These are phyloP conservation scores for Ormyrus labotus DNA, from an alignment of 2,888 invertebrate genomes.

Conservation along the genomic window DNA sequence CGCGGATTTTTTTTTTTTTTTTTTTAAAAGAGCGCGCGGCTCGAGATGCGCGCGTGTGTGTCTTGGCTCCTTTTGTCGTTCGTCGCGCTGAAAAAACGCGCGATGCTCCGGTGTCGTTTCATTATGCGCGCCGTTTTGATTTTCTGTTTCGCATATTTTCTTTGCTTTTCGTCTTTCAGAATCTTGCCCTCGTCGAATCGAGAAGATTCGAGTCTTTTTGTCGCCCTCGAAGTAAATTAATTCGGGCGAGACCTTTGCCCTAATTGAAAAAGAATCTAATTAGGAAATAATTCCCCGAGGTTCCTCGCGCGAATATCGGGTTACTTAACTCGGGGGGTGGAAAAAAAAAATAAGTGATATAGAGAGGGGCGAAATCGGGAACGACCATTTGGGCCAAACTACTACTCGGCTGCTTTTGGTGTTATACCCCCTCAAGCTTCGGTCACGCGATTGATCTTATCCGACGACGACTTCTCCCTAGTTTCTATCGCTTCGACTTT, in stretches of 20 bases:
- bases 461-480: constrained; percentile 58
- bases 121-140: no score
- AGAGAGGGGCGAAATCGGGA: constrained; percentile 60
- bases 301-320: constrained; percentile 60
- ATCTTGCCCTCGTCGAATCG: no score
- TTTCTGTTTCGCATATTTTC: no score
- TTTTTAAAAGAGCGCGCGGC: background rate
- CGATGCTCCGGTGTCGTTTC: no score
- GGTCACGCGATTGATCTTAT: constrained; percentile 72
- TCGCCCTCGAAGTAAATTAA: no score
- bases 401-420: constrained; percentile 50
- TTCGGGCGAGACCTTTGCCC: no score
- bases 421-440: constrained; percentile 57
- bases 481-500: constrained; percentile 26
- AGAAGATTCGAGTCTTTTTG: no score
- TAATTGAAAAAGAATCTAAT: no score
- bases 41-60: background rate
- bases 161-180: no score
- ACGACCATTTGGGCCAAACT: constrained; percentile 69
- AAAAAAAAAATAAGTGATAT: background rate
- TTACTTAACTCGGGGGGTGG: constrained; percentile 62
- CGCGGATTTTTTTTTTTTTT: background rate
- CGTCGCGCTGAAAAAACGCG: background rate
- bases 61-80: background rate
- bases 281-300: background rate